Percentiles rank a stretch among this genome's conserved stretches.
phyloP scores from a whole-genome alignment of 2,797 vertebrate genomes.

The Columba guinea region DNA sequence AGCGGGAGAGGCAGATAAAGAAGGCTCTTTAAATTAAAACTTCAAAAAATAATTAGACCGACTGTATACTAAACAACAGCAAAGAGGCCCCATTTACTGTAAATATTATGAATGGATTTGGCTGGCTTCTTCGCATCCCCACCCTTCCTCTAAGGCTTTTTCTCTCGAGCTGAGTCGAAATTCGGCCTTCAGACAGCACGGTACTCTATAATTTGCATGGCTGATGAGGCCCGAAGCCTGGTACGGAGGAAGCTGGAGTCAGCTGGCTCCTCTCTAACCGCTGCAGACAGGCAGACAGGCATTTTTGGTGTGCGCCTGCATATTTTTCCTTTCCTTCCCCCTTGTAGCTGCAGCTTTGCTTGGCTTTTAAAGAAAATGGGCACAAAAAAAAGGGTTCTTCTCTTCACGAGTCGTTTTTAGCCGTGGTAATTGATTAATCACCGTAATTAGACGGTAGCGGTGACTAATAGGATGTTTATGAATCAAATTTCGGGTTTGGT shows the following conservation, averaged over 20 bases:
- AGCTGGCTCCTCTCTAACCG: constrained; percentile 72
- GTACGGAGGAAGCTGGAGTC: constrained; percentile 77
- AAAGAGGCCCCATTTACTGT: constrained; percentile 79
- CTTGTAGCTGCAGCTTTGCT: constrained; percentile 18
- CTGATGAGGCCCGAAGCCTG: constrained; percentile 75
- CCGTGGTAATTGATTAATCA: constrained; percentile 59
- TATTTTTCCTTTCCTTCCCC: neutral
- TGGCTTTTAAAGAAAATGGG: constrained; percentile 23
- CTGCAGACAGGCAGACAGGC: constrained; percentile 76
- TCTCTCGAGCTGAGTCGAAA: constrained; percentile 71
- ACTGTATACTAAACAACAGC: constrained; percentile 73
- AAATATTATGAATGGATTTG: constrained; percentile 85
- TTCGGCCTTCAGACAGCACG: constrained; percentile 73
- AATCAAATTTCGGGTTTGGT: constrained; percentile 36
- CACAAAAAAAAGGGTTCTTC: neutral
- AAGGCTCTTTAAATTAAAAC: constrained; percentile 61
- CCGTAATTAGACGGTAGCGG: constrained; percentile 35
- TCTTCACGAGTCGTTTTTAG: constrained; percentile 17
- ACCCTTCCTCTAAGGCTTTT: constrained; percentile 82
- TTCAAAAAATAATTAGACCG: constrained; percentile 73
- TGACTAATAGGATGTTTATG: constrained; percentile 64
- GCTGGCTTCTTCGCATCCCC: constrained; percentile 71
- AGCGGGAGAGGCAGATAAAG: constrained; percentile 50
- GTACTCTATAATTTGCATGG: constrained; percentile 85
- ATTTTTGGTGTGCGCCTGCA: constrained; percentile 69